Percentiles rank a stretch among this genome's conserved stretches.
These are phyloP conservation scores for Elephantulus edwardii DNA, from an alignment of 2,113 vertebrate species.

Conservation along the genomic window DNA sequence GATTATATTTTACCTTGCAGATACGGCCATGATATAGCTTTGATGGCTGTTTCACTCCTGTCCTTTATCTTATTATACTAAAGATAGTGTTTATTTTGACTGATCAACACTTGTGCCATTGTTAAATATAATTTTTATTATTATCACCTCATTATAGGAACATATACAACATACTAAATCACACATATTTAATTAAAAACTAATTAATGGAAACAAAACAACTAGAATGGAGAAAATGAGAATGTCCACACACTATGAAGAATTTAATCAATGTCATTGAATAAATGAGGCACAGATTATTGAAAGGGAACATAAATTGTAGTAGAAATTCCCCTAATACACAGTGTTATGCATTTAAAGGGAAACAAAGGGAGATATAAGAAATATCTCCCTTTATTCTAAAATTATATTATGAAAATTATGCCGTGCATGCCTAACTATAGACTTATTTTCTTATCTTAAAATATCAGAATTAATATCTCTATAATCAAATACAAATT, in stretches of 20 bases:
- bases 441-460: background rate
- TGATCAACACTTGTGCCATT: background rate
- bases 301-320: background rate
- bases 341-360: background rate
- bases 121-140: background rate
- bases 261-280: no score
- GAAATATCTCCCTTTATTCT: background rate
- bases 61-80: background rate
- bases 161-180: background rate
- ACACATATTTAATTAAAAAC: background rate
- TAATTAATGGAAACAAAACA: background rate
- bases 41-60: background rate
- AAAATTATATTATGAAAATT: background rate
- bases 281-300: background rate
- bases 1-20: background rate
- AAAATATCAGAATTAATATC: background rate
- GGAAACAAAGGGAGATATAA: background rate
- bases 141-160: background rate
- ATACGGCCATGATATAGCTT: background rate
- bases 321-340: background rate
- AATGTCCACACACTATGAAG: no score
- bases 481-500: slow-evolving; percentile 9
- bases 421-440: background rate
- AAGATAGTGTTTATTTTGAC: background rate
- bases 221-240: background rate